Evolutionary conservation across 2,113 vertebrate species (phyloP).

Genomic region (Neopipo cinnamomea): DNA sequence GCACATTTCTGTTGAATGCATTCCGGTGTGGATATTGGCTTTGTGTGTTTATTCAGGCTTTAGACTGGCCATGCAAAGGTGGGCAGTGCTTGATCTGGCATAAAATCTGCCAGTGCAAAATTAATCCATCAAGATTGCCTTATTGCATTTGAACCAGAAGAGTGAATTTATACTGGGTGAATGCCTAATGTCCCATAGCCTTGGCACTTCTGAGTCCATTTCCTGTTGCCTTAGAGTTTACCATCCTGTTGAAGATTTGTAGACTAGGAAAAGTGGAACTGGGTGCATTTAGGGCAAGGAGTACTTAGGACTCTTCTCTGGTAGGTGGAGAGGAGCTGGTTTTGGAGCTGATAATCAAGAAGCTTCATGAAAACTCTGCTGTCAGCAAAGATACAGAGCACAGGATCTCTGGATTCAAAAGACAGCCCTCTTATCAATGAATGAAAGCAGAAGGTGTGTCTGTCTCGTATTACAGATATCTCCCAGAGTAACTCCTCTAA

Average conservation of each 20-base stretch:
- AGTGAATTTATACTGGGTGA: neutral
- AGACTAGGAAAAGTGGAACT: neutral
- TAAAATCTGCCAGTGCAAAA: neutral
- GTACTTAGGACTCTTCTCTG: neutral
- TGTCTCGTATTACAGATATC: neutral
- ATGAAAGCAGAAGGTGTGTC: neutral
- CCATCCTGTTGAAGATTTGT: neutral
- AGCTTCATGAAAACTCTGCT: neutral
- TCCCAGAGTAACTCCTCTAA: neutral
- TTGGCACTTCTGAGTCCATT: neutral
- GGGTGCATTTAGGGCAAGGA: neutral
- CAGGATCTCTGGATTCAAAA: neutral
- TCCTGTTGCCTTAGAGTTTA: neutral
- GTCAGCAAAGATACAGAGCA: neutral
- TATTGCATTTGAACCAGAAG: neutral
- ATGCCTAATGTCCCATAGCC: neutral
- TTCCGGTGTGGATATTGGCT: neutral
- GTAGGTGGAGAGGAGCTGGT: neutral
- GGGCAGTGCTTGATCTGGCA: neutral
- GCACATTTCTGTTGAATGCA: neutral
- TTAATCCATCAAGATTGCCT: neutral
- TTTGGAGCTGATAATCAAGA: neutral
- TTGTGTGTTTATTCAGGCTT: neutral
- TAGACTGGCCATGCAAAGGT: neutral
- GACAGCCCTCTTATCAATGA: neutral